Evolutionary conservation across 2,797 vertebrate genomes (phyloP).

Genomic region (Hoplostethus mediterraneus): DNA sequence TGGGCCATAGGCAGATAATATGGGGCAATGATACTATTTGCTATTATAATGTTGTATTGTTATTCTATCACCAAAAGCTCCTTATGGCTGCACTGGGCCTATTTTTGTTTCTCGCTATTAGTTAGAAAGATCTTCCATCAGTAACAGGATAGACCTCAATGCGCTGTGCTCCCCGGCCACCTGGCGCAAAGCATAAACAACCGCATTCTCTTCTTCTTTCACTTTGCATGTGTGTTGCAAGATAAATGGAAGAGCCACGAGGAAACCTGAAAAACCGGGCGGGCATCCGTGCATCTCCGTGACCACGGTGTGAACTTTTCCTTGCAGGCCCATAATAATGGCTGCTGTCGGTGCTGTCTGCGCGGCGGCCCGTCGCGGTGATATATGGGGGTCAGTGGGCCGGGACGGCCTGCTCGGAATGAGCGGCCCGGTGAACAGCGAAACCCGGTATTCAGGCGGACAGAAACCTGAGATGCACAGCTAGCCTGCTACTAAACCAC

Average conservation of each 20-base stretch:
- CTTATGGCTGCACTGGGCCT: neutral
- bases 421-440: constrained; percentile 83
- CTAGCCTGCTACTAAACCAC: constrained; percentile 43
- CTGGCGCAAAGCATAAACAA: constrained; percentile 57
- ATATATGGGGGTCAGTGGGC: constrained; percentile 95
- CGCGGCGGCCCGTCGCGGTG: constrained; percentile 90
- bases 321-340: constrained; percentile 93
- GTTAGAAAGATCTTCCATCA: constrained; percentile 12
- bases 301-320: constrained; percentile 93
- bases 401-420: constrained; percentile 83
- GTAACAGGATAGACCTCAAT: constrained; percentile 25
- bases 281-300: constrained; percentile 87
- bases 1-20: neutral
- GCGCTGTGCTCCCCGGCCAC: constrained; percentile 21
- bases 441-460: constrained; percentile 74
- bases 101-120: constrained; percentile 19
- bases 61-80: constrained; percentile 53
- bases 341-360: constrained; percentile 92
- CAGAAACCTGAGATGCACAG: constrained; percentile 58
- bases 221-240: constrained; percentile 67
- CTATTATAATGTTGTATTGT: constrained; percentile 61
- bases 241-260: constrained; percentile 87
- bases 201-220: constrained; percentile 50
- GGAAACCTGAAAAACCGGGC: constrained; percentile 96
- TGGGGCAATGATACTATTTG: too few relatives aligned